A percentile compares a stretch with the other conserved stretches of the same genome.
Evolutionary conservation across 37 sponge, comb jelly and placozoan species (phyloP).

Genomic region (Halichondria panicea): DNA sequence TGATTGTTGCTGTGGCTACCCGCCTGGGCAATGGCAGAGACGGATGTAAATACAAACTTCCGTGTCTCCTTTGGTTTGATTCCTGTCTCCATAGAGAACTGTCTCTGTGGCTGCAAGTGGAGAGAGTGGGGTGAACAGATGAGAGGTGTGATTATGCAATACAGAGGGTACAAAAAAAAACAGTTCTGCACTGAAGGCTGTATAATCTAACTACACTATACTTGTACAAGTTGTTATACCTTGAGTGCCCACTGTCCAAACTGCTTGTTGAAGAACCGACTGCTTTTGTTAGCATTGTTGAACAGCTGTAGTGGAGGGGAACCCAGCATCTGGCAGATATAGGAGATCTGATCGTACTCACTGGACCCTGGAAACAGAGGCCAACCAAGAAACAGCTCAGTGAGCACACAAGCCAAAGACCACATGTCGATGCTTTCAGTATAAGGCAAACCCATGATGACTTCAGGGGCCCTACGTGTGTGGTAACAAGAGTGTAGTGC

Average conservation of each 20-base stretch:
- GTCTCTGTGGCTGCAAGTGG: conserved; percentile 11
- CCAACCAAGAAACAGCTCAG: conserved; percentile 94
- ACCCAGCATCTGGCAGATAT: conserved; percentile 73
- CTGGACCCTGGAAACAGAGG: conserved; percentile 90
- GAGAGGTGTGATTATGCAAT: not conserved
- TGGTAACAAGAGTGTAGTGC: not conserved
- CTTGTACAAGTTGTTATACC: conserved; percentile 47
- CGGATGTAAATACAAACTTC: conserved; percentile 68
- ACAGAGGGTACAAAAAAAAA: no score
- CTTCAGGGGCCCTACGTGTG: conserved; percentile 87
- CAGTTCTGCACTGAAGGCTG: no score
- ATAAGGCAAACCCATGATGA: conserved; percentile 87
- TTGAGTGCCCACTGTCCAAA: conserved; percentile 21
- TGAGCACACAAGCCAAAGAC: conserved; percentile 94
- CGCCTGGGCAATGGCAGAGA: conserved; percentile 33
- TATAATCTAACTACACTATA: no score
- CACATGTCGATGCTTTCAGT: conserved; percentile 91
- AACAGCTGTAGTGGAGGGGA: conserved; percentile 56
- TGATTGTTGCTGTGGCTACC: not conserved
- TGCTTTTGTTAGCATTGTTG: conserved; percentile 37
- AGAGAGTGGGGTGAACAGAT: not conserved
- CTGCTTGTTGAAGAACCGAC: conserved; percentile 55
- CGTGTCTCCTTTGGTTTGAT: conserved; percentile 73
- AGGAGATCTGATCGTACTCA: conserved; percentile 87
- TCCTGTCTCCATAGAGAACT: conserved; percentile 41